Conservation (phyloP, 2,797 vertebrate species). For the Pitangus sulphuratus region DNA sequence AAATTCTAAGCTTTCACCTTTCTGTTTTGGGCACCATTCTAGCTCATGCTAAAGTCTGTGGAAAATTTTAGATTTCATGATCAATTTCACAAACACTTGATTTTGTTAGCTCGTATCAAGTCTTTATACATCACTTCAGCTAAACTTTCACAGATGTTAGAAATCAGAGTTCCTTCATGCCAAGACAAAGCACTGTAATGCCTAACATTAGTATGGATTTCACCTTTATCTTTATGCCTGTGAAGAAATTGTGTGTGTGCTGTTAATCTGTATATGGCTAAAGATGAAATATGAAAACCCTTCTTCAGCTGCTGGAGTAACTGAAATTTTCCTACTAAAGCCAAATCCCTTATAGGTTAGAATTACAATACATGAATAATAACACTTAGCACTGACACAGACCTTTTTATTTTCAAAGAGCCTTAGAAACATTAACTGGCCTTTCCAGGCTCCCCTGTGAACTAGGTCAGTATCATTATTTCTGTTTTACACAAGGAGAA, state of each 20-base stretch:
- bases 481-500: slow-evolving; percentile 11
- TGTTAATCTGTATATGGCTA: not conserved
- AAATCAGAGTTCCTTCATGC: not conserved
- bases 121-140: not conserved
- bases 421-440: not conserved
- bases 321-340: not conserved
- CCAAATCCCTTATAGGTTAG: not conserved
- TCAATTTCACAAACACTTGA: not conserved
- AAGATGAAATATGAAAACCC: not conserved
- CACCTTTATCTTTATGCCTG: not conserved
- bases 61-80: not conserved
- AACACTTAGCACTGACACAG: not conserved
- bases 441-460: slow-evolving; percentile 33
- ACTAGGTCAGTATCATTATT: slow-evolving; percentile 39
- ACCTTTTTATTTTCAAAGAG: slow-evolving; percentile 22
- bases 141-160: not conserved
- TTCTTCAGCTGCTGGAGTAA: not conserved
- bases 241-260: not conserved
- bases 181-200: not conserved
- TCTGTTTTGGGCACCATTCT: not conserved
- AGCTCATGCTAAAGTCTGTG: not conserved
- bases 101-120: not conserved
- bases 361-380: slow-evolving; percentile 27
- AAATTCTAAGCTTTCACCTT: not conserved
- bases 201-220: not conserved